Evolutionary conservation across 2,113 vertebrate genomes (phyloP).

Genomic region (Nipponia nippon): DNA sequence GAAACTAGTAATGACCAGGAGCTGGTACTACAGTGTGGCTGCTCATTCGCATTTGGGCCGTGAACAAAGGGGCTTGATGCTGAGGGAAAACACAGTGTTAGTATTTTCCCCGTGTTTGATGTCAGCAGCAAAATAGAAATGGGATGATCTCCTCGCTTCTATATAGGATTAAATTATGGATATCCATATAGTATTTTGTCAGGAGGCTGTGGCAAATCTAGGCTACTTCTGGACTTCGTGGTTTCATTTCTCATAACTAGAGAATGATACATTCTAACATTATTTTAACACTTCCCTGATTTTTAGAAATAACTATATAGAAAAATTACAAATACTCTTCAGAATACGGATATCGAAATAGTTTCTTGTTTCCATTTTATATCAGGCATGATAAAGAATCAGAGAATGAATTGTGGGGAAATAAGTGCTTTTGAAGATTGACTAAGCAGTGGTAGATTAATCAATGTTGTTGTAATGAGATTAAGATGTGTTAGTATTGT

Average conservation of each 20-base stretch:
- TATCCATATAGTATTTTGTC: neutral
- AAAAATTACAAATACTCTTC: neutral
- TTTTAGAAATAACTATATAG: neutral
- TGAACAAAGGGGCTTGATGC: neutral
- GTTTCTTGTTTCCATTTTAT: neutral
- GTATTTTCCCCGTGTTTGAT: neutral
- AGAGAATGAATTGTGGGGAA: neutral
- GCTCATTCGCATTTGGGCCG: accelerated
- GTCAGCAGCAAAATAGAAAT: neutral
- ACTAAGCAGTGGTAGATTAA: neutral
- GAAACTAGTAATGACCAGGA: neutral
- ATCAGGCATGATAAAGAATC: neutral
- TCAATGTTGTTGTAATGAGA: neutral
- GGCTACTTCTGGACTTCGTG: neutral
- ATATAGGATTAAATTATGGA: neutral
- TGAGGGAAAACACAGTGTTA: neutral
- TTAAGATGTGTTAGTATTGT: neutral
- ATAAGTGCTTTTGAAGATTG: neutral
- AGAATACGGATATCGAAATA: neutral
- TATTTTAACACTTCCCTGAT: neutral
- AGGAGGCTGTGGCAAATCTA: neutral
- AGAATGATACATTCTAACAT: neutral
- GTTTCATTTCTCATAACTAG: neutral
- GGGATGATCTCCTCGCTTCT: neutral
- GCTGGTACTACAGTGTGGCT: neutral